Evolutionary conservation across 2,113 vertebrate genomes (phyloP).

Genomic region (Saccopteryx bilineata): DNA sequence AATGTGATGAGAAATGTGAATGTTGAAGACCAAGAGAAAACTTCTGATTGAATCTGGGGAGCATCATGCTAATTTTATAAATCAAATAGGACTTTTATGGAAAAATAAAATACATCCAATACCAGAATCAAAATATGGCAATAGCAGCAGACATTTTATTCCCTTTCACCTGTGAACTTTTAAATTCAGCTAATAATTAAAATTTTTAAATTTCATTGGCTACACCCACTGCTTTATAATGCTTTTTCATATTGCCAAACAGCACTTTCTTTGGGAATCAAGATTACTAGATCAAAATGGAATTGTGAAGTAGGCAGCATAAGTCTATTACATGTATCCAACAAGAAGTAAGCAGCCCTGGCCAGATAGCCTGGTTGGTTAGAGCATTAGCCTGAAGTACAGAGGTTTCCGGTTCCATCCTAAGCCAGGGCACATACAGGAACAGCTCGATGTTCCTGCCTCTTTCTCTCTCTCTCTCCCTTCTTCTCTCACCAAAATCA

Average conservation of each 20-base stretch:
- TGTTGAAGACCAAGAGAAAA: neutral
- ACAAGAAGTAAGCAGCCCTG: neutral
- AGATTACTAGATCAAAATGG: neutral
- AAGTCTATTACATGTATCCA: neutral
- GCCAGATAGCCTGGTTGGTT: too few relatives aligned
- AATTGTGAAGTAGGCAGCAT: neutral
- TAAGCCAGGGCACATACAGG: too few relatives aligned
- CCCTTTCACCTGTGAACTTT: neutral
- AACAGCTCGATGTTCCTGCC: too few relatives aligned
- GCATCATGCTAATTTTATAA: neutral
- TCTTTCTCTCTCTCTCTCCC: too few relatives aligned
- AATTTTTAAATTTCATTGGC: neutral
- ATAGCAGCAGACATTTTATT: conserved; percentile 10
- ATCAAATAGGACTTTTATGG: neutral
- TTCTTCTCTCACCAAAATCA: too few relatives aligned
- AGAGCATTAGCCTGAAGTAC: too few relatives aligned
- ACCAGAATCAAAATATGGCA: neutral
- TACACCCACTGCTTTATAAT: neutral
- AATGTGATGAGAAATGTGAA: conserved; percentile 39
- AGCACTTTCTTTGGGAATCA: neutral
- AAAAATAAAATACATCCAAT: neutral
- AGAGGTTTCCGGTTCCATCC: too few relatives aligned
- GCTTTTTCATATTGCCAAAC: neutral
- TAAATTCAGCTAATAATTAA: conserved; percentile 31
- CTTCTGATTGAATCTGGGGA: neutral